phyloP scores from a whole-genome alignment of 2,888 invertebrate genomes.

The Hyposoter dolosus region DNA sequence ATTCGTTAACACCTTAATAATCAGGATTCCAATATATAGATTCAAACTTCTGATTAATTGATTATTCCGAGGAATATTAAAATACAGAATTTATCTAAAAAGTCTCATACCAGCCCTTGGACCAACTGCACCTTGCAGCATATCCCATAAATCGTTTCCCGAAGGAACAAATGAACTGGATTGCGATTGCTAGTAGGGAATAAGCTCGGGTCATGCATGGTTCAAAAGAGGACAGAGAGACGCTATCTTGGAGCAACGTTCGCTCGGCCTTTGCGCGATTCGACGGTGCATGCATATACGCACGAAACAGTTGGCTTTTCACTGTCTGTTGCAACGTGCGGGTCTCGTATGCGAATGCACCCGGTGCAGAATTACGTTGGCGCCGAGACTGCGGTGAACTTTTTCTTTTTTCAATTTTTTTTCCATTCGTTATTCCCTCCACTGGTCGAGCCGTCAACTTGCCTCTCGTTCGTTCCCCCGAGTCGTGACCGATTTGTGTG shows the following conservation, averaged over 20 bases:
- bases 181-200: background rate
- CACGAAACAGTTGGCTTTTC: background rate
- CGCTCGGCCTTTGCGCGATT: constrained; percentile 66
- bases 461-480: constrained; percentile 37
- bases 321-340: constrained; percentile 29
- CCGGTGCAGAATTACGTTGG: constrained; percentile 30
- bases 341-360: constrained; percentile 42
- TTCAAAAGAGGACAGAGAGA: constrained; percentile 12
- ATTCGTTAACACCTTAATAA: constrained; percentile 47
- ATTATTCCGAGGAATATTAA: too few species aligned
- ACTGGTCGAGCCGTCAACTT: constrained; percentile 44
- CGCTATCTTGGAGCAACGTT: constrained; percentile 62
- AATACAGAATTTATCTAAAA: background rate
- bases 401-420: constrained; percentile 5
- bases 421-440: background rate
- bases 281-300: constrained; percentile 29
- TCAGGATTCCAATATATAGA: background rate
- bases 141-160: background rate
- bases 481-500: constrained; percentile 41
- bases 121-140: background rate
- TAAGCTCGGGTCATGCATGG: background rate
- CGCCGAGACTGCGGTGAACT: constrained; percentile 44
- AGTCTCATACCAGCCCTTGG: background rate
- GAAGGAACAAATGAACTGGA: background rate
- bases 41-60: background rate